phyloP scores from a whole-genome alignment of 2,888 invertebrate species.

The Salticus scenicus region DNA sequence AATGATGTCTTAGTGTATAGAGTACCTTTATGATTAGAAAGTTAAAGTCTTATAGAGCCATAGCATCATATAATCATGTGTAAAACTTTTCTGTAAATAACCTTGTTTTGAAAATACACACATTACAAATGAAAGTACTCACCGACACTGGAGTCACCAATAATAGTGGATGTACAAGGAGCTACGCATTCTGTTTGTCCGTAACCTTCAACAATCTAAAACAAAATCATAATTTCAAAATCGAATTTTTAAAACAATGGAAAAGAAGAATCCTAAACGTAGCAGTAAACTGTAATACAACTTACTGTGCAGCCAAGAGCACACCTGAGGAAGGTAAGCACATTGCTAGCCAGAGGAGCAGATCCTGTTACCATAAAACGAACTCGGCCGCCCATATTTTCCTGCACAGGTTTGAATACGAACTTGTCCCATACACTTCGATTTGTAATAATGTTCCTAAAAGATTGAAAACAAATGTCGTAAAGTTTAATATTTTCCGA shows the following conservation, averaged over 20 bases:
- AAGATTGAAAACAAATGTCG: no score
- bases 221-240: not conserved
- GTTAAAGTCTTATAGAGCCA: no score
- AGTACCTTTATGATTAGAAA: no score
- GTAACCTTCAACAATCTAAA: constrained; percentile 90
- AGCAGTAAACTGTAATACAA: not conserved
- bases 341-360: constrained; percentile 93
- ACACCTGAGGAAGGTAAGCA: constrained; percentile 93
- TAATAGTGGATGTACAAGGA: constrained; percentile 91
- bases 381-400: constrained; percentile 92
- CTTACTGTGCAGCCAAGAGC: constrained; percentile 87
- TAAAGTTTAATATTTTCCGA: no score
- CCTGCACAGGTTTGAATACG: constrained; percentile 81
- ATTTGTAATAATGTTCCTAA: constrained; percentile 60
- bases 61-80: no score
- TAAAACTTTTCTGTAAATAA: no score
- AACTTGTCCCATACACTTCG: constrained; percentile 71
- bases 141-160: constrained; percentile 88
- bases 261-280: not conserved
- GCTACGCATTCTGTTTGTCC: constrained; percentile 96
- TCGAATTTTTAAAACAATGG: not conserved
- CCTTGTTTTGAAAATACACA: no score
- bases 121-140: no score
- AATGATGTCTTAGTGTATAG: no score
- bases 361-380: constrained; percentile 95